Evolutionary conservation across 2,888 invertebrate species (phyloP), one percentile per base, ranked within the genome.

Genomic region (Stegana nigrithorax): DNA sequence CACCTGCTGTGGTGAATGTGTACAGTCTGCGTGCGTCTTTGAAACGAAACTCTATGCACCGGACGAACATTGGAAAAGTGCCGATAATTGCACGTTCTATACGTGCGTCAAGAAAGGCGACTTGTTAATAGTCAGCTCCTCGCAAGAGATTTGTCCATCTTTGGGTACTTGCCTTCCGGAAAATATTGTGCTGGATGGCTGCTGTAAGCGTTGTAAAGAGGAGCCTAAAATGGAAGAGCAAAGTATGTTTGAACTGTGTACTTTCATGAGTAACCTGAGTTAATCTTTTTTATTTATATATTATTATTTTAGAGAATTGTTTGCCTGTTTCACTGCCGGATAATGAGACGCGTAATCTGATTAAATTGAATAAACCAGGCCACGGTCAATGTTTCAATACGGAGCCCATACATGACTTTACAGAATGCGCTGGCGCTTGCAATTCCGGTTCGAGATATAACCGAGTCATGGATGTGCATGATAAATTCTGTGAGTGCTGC

Each of bases 401-500:
- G 23, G 78, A 87, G 59, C 87, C 89, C 0, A 86, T 93, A 17
- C 68, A 72, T 4, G 89, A 89, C 4, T 89, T 93, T 75, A 89
- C 88, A 7, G 90, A 93, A 83, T 94, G 94, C 73, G 87, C 88
- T 55, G 94, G 94, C 1, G 80, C 86, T 12, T 94, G 94, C 74
- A 86, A 88, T 67, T 93, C 93, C 0, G 89, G 90, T 17, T 91
- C 92, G 0, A 83, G 88, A n/a, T 93, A 89, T 70, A 91, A 91
- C 75, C 84, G 87, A 89, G 89, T 84, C 68, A 88, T 87, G 0
- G 89, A 88, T 51, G 74, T 81, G 56, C 90, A 91, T 80, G 89
- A 89, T 69, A 82, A 87, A 1, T 77, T 82, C 62, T 90, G 91
- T 81, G 87, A 88, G 63, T 92, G 92, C 73, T 92, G 90, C 78